Evolutionary conservation across 2,113 vertebrate genomes (phyloP).

Genomic region (Lota lota): DNA sequence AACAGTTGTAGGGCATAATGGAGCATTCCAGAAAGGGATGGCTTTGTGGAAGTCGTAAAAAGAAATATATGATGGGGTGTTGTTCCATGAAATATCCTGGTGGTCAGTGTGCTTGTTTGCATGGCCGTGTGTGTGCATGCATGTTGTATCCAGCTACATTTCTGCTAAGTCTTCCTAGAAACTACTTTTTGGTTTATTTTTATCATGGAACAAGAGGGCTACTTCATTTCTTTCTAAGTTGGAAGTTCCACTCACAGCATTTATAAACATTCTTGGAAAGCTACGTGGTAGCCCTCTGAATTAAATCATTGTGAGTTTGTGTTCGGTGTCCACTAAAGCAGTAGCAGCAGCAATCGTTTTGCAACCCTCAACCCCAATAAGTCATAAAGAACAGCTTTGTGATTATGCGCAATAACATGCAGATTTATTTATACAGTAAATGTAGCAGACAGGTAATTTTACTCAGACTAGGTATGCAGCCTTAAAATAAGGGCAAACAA

Average conservation of each 20-base stretch:
- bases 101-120: too few species aligned
- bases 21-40: constrained; percentile 48
- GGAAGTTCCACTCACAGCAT: constrained; percentile 24
- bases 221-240: neutral
- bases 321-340: constrained; percentile 10
- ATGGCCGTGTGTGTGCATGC: too few species aligned
- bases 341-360: constrained; percentile 39
- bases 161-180: too few species aligned
- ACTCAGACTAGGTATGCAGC: constrained; percentile 26
- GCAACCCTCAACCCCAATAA: constrained; percentile 22
- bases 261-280: constrained; percentile 43
- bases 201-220: too few species aligned
- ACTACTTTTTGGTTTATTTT: too few species aligned
- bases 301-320: constrained; percentile 32
- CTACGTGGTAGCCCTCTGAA: constrained; percentile 26
- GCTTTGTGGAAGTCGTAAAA: constrained; percentile 45
- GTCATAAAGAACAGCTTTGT: constrained; percentile 46
- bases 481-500: too few species aligned
- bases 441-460: constrained; percentile 33
- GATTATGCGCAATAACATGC: constrained; percentile 46
- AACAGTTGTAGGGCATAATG: constrained; percentile 38
- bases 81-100: too few species aligned
- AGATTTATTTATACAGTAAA: constrained; percentile 44
- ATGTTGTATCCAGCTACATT: too few species aligned
- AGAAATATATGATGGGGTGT: too few species aligned